phyloP scores from a whole-genome alignment of 1,140 invertebrate genomes.

The Tyrophagus putrescentiae region DNA sequence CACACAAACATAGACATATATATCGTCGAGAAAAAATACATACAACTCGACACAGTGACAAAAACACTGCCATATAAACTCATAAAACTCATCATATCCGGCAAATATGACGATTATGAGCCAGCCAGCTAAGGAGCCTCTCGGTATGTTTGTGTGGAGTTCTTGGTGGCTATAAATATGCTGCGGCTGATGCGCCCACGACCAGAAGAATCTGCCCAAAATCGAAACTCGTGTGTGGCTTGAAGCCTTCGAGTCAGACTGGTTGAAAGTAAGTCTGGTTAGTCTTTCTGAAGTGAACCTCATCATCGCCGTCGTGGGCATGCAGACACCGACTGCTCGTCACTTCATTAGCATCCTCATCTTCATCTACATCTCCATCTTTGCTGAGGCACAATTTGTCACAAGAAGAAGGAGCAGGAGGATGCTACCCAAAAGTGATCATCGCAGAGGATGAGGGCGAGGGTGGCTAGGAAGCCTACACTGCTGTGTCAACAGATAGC shows the following conservation, averaged over 20 bases:
- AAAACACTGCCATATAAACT: background rate
- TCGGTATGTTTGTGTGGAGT: no score
- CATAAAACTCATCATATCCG: background rate
- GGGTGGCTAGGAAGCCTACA: background rate
- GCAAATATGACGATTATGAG: constrained; percentile 1
- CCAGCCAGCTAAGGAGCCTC: background rate
- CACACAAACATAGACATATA: background rate
- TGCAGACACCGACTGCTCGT: background rate
- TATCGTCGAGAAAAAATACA: background rate
- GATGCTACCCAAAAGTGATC: no score
- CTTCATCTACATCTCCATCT: no score
- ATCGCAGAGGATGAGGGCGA: no score
- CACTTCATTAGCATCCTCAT: constrained; percentile 1
- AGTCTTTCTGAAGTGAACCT: no score
- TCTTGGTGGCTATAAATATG: no score
- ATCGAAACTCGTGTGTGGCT: no score
- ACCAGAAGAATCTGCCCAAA: no score
- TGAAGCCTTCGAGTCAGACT: no score
- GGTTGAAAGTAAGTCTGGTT: no score
- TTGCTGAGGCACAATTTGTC: constrained; percentile 1
- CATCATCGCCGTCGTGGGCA: no score
- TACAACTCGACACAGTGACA: background rate
- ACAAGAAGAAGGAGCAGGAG: background rate
- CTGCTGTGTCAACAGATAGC: background rate
- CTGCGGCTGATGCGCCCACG: no score